Conservation (phyloP, 2,113 vertebrate species). For the Pelvicachromis taeniatus region DNA sequence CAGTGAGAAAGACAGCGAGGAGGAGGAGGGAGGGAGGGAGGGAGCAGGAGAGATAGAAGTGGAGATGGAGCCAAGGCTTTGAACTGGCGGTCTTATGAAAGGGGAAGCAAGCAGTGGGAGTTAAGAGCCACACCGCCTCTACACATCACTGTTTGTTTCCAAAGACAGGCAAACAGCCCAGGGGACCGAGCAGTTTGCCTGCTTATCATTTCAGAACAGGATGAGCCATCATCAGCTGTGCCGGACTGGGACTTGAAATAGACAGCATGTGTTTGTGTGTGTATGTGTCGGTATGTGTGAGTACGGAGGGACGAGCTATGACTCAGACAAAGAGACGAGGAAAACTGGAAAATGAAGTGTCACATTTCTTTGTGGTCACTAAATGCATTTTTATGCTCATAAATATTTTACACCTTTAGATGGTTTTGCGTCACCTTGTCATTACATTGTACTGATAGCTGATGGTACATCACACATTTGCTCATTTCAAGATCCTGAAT, state of each 20-base stretch:
- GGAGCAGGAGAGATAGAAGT: conserved; percentile 44
- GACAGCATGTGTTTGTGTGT: background rate
- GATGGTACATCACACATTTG: background rate
- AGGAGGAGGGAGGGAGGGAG: conserved; percentile 18
- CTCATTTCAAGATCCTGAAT: background rate
- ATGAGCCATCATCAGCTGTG: conserved; percentile 58
- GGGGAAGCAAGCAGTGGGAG: conserved; percentile 24
- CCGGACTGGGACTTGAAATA: background rate
- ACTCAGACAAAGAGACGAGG: background rate
- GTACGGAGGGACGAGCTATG: background rate
- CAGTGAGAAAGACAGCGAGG: conserved; percentile 47
- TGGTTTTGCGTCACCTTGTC: background rate
- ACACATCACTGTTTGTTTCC: conserved; percentile 37
- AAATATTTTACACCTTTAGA: background rate
- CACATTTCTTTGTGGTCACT: background rate
- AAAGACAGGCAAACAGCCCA: conserved; percentile 51
- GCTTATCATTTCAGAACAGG: conserved; percentile 69
- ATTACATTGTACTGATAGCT: background rate
- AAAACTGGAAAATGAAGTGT: background rate
- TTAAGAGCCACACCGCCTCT: conserved; percentile 39
- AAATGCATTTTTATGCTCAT: background rate
- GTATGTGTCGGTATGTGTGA: background rate
- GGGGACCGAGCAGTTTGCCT: conserved; percentile 59
- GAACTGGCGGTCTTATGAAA: conserved; percentile 66
- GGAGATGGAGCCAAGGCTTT: conserved; percentile 69